Conservation (phyloP, 2,888 invertebrate species). For the Diaprepes abbreviatus region DNA sequence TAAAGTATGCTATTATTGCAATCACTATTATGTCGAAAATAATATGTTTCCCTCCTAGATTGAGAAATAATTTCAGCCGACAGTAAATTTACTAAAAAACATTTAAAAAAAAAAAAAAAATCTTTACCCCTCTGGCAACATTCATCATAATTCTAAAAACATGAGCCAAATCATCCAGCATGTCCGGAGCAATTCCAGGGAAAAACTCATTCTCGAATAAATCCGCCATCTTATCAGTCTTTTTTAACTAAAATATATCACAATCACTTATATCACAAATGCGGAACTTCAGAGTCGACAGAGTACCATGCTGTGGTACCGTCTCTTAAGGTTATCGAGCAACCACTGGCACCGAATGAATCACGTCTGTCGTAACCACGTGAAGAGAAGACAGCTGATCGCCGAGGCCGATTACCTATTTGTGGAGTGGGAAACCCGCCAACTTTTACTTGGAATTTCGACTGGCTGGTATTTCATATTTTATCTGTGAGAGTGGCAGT, state of each 20-base stretch:
- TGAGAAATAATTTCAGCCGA: no score
- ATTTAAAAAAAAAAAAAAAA: conserved; percentile 3
- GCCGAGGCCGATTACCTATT: conserved; percentile 15
- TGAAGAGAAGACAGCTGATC: conserved; percentile 24
- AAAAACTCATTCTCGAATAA: conserved; percentile 79
- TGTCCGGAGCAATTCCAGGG: conserved; percentile 75
- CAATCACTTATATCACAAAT: conserved; percentile 23
- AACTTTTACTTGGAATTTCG: conserved; percentile 20
- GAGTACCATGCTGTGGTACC: conserved; percentile 17
- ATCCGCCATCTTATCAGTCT: conserved; percentile 57
- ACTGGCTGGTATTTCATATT: conserved; percentile 1
- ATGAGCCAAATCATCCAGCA: conserved; percentile 77
- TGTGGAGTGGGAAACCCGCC: conserved; percentile 17
- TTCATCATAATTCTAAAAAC: conserved; percentile 48
- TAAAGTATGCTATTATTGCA: no score
- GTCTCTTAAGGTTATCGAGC: neutral
- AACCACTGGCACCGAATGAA: conserved; percentile 16
- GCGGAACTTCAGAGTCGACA: neutral
- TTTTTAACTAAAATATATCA: neutral
- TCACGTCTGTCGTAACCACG: conserved; percentile 6
- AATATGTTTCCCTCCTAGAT: no score
- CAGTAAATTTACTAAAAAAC: no score
- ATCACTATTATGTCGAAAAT: no score
- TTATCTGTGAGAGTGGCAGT: neutral
- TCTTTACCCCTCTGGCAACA: conserved; percentile 48